Conservation (phyloP, 2,888 invertebrate genomes). For the Aquatica leii region DNA sequence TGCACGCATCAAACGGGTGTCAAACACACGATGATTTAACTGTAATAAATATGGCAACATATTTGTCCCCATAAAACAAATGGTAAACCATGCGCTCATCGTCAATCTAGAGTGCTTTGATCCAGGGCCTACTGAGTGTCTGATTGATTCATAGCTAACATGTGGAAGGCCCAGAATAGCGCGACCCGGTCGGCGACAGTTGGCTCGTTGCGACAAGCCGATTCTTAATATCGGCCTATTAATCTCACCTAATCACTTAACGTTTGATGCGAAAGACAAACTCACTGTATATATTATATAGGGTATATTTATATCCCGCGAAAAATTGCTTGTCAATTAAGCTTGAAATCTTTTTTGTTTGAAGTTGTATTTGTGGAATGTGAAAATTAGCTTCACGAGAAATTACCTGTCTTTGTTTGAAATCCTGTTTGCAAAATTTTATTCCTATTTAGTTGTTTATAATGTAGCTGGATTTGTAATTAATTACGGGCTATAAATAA, state of each 20-base stretch:
- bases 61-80: slow-evolving; percentile 38
- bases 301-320: slow-evolving; percentile 39
- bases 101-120: slow-evolving; percentile 57
- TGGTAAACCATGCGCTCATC: slow-evolving; percentile 51
- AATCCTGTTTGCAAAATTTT: slow-evolving; percentile 30
- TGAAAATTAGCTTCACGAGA: slow-evolving; percentile 18
- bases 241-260: slow-evolving; percentile 47
- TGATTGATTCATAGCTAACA: slow-evolving; percentile 60
- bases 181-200: slow-evolving; percentile 43
- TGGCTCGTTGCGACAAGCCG: slow-evolving; percentile 42
- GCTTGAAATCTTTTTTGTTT: slow-evolving; percentile 22
- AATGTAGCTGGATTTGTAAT: slow-evolving; percentile 45
- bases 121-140: slow-evolving; percentile 50
- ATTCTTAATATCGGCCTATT: slow-evolving; percentile 49
- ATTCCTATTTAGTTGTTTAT: slow-evolving; percentile 39
- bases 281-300: slow-evolving; percentile 32
- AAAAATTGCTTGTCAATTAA: slow-evolving; percentile 45
- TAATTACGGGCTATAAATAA: slow-evolving; percentile 56
- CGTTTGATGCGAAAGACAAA: slow-evolving; percentile 38
- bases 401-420: slow-evolving; percentile 27
- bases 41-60: slow-evolving; percentile 24
- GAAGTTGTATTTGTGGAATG: slow-evolving; percentile 22
- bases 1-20: slow-evolving; percentile 10
- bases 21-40: slow-evolving; percentile 22
- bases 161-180: slow-evolving; percentile 52